Evolutionary conservation across 2,797 vertebrate species (phyloP).

Genomic region (Botia kubotai): DNA sequence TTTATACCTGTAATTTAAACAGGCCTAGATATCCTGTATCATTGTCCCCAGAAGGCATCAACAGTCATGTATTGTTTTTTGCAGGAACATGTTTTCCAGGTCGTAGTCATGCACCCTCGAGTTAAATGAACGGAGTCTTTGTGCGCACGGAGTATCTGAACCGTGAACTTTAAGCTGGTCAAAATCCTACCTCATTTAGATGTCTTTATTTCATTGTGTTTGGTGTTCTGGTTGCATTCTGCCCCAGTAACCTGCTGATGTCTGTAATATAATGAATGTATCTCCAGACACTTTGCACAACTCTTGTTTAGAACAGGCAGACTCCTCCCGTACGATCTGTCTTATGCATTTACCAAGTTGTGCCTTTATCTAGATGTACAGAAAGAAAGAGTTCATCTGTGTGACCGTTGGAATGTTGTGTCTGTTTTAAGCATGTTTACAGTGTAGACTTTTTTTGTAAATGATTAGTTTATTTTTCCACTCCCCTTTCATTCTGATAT

Average conservation of each 20-base stretch:
- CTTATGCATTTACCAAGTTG: constrained; percentile 91
- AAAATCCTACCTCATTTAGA: constrained; percentile 76
- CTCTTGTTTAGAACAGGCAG: constrained; percentile 75
- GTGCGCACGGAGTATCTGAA: constrained; percentile 24
- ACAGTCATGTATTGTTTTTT: neutral
- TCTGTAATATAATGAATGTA: constrained; percentile 81
- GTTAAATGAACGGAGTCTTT: neutral
- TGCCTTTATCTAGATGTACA: constrained; percentile 79
- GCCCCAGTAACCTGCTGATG: constrained; percentile 76
- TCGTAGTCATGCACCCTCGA: neutral
- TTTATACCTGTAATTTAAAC: constrained; percentile 34
- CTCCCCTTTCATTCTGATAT: constrained; percentile 68
- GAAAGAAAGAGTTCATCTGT: constrained; percentile 67
- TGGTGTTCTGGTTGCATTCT: constrained; percentile 64
- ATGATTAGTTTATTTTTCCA: constrained; percentile 68
- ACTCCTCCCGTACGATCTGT: constrained; percentile 76
- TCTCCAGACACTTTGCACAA: constrained; percentile 82
- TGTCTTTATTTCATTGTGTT: constrained; percentile 67
- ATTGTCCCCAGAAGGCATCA: neutral
- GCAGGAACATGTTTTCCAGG: constrained; percentile 4
- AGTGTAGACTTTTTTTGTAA: constrained; percentile 75
- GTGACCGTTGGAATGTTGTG: constrained; percentile 83
- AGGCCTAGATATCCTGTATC: constrained; percentile 29
- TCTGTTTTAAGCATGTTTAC: constrained; percentile 81
- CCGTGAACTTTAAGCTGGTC: constrained; percentile 58